These are phyloP conservation scores for Scaptomyza parva DNA, from an alignment of 2,888 invertebrate genomes.

Conservation along the genomic window DNA sequence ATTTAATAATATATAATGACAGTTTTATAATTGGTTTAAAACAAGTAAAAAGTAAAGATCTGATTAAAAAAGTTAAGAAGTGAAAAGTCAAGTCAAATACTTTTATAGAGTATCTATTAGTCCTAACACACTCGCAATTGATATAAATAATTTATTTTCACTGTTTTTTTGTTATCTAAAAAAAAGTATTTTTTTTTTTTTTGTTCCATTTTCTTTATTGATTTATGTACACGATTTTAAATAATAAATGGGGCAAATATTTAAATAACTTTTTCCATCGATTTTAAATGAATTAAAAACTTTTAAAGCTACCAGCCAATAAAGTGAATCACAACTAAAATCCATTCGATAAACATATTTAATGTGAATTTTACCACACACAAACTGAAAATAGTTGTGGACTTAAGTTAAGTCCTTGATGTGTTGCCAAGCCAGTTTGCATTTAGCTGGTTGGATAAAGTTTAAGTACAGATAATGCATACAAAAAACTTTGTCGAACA, in stretches of 20 bases:
- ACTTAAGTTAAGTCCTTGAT: constrained; percentile 18
- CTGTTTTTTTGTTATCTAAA: background rate
- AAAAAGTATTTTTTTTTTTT: background rate
- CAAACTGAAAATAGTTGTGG: constrained; percentile 4
- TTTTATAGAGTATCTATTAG: background rate
- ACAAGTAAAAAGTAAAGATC: no score
- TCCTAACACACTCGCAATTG: background rate
- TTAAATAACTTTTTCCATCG: constrained; percentile 11
- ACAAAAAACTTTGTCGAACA: constrained; percentile 44
- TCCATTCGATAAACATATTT: constrained; percentile 10
- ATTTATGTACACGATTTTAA: background rate
- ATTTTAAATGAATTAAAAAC: background rate
- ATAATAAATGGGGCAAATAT: constrained; percentile 14
- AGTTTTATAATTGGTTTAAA: constrained; percentile 7
- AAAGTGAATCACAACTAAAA: constrained; percentile 2
- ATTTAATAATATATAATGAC: background rate
- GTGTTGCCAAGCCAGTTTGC: constrained; percentile 25
- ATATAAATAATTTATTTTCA: background rate
- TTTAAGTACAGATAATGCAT: constrained; percentile 55
- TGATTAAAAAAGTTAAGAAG: no score
- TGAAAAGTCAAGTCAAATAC: background rate
- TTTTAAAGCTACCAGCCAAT: background rate
- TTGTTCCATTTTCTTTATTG: constrained; percentile 4
- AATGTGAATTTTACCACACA: background rate
- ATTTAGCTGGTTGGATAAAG: constrained; percentile 39